phyloP scores from a whole-genome alignment of 2,113 vertebrate species.

The Antigone vipio region DNA sequence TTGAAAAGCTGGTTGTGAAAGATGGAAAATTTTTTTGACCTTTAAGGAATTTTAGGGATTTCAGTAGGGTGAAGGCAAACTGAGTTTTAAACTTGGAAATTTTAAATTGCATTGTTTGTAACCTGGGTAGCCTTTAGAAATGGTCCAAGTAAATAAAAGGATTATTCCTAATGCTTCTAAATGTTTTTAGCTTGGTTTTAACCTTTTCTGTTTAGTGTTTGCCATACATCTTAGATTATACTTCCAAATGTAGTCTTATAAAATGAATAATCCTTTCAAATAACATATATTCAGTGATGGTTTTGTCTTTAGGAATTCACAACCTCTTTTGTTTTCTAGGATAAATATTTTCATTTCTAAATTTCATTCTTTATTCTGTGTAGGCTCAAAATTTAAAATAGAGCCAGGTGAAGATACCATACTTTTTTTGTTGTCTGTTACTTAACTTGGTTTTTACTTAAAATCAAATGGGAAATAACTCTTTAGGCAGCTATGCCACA shows the following conservation, averaged over 20 bases:
- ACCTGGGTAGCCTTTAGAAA: not conserved
- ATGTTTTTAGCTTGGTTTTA: not conserved
- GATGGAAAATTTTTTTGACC: not conserved
- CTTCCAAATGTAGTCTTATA: not conserved
- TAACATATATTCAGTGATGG: not conserved
- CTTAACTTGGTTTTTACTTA: fast-evolving
- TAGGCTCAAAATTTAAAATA: not conserved
- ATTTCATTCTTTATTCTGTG: not conserved
- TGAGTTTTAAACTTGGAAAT: not conserved
- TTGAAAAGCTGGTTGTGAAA: not conserved
- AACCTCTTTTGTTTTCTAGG: not conserved
- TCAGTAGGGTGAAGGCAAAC: not conserved
- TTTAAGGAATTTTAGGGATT: not conserved
- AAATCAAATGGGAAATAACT: not conserved
- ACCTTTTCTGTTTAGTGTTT: not conserved
- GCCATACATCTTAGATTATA: not conserved
- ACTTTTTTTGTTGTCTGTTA: not conserved
- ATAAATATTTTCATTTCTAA: not conserved
- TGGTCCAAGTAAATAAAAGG: not conserved
- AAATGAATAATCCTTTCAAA: not conserved
- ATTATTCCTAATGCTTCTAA: not conserved
- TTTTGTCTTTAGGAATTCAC: not conserved
- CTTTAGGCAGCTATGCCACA: not conserved
- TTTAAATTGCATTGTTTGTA: not conserved
- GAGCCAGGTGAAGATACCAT: not conserved